Percentiles rank a stretch among this genome's conserved stretches.
Conservation (phyloP, 2,113 vertebrate genomes). For the Mystacornis crossleyi region DNA sequence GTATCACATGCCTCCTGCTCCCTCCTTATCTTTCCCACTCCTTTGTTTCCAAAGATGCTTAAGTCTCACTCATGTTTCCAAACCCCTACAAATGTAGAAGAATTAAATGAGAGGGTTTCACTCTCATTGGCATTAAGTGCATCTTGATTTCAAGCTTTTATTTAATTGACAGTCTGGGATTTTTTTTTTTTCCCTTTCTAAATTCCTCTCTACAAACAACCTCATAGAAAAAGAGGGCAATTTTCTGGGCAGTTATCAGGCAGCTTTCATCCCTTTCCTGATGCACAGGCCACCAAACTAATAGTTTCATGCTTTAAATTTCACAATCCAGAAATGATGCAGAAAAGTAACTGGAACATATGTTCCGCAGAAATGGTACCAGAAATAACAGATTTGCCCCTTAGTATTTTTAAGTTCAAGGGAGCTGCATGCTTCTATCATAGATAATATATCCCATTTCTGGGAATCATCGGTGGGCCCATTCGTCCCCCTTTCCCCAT, state of each 20-base stretch:
- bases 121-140: neutral
- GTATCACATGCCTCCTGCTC: neutral
- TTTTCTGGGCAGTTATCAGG: neutral
- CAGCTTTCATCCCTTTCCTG: neutral
- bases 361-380: neutral
- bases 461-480: neutral
- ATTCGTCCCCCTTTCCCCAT: neutral
- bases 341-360: neutral
- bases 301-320: slow-evolving; percentile 6
- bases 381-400: neutral
- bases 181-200: neutral
- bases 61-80: neutral
- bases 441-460: neutral
- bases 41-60: neutral
- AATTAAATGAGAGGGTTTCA: neutral
- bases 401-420: neutral
- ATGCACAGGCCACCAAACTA: neutral
- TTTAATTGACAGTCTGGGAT: neutral
- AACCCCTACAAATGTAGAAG: neutral
- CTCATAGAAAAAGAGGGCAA: neutral
- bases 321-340: neutral
- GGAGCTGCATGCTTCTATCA: neutral
- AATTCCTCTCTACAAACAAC: neutral
- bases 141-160: neutral
- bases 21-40: neutral